phyloP scores from a whole-genome alignment of 2,888 invertebrate species.

The Portevinia maculata region DNA sequence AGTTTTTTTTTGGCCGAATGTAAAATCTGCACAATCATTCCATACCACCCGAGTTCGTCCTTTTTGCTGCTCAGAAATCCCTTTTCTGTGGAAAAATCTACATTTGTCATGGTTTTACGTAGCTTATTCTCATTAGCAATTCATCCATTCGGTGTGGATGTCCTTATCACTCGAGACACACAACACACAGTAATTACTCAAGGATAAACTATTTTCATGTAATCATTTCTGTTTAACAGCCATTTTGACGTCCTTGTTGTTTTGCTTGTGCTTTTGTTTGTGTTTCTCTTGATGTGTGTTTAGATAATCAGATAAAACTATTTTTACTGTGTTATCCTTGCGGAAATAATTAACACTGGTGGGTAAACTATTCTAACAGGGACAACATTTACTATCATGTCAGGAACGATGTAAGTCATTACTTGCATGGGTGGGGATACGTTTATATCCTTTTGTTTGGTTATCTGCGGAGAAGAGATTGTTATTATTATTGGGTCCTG shows the following conservation, averaged over 20 bases:
- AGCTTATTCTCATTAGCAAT: conserved; percentile 53
- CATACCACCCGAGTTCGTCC: conserved; percentile 4
- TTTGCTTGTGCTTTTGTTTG: conserved; percentile 14
- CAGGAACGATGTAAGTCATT: conserved; percentile 47
- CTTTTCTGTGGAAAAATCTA: conserved; percentile 33
- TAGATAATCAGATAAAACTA: conserved; percentile 60
- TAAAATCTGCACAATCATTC: conserved; percentile 42
- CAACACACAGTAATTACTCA: conserved; percentile 29
- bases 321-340: conserved; percentile 54
- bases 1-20: background rate
- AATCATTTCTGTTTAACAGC: conserved; percentile 57
- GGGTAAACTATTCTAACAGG: conserved; percentile 33
- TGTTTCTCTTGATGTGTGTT: conserved; percentile 13
- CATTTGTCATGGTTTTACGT: conserved; percentile 61
- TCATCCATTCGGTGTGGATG: conserved; percentile 25
- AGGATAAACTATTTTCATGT: conserved; percentile 52
- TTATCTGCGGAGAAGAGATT: background rate
- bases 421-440: background rate
- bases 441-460: conserved; percentile 2
- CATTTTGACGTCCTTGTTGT: conserved; percentile 26
- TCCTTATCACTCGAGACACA: conserved; percentile 42
- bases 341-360: conserved; percentile 58
- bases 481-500: conserved; percentile 16
- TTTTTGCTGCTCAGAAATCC: background rate
- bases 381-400: conserved; percentile 59